A percentile compares a stretch with the other conserved stretches of the same genome.
These are phyloP conservation scores for Theropithecus gelada DNA, from an alignment of 2,113 vertebrate species.

Conservation along the genomic window DNA sequence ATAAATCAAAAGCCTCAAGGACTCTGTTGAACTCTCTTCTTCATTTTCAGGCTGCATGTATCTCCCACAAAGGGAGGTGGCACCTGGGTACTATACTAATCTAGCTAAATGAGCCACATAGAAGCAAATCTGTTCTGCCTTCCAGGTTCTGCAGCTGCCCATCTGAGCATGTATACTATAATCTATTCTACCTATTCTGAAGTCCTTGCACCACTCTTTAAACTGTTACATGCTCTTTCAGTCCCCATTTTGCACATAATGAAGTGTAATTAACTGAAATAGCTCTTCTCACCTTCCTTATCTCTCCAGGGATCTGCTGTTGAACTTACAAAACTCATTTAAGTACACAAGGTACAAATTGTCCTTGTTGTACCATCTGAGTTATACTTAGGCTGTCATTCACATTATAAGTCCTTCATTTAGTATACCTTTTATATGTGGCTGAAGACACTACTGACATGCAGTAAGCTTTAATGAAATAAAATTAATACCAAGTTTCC, in stretches of 20 bases:
- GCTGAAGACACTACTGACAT: not conserved
- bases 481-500: not conserved
- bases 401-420: slow-evolving; percentile 18
- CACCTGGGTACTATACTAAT: not conserved
- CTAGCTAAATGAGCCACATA: not conserved
- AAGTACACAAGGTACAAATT: not conserved
- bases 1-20: not conserved
- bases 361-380: not conserved
- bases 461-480: slow-evolving; percentile 6
- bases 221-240: not conserved
- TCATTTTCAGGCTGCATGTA: not conserved
- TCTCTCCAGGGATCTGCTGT: not conserved
- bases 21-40: not conserved
- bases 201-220: not conserved
- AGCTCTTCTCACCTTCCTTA: not conserved
- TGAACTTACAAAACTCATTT: slow-evolving; percentile 18
- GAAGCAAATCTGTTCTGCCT: not conserved
- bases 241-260: not conserved
- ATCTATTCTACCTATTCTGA: not conserved
- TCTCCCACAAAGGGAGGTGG: not conserved
- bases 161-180: not conserved
- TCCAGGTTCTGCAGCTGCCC: not conserved
- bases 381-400: not conserved
- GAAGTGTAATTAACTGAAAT: slow-evolving; percentile 7
- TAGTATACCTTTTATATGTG: not conserved